Evolutionary conservation across 2,888 invertebrate genomes (phyloP), one percentile per base, ranked within the genome.

Genomic region (Eulithis prunata): DNA sequence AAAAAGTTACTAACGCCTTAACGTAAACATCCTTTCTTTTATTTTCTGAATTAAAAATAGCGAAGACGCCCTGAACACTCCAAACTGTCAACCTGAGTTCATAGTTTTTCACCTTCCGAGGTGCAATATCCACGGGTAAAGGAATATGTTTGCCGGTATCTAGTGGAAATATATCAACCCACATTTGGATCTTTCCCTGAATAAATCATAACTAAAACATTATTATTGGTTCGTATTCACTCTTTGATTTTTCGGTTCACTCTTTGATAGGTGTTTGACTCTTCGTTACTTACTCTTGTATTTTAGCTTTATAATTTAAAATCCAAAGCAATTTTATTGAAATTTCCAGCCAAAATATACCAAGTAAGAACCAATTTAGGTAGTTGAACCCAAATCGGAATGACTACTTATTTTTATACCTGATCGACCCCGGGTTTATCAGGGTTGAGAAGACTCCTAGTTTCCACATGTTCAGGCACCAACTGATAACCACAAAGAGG

Each of bases 381-480:
- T n/a, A 41, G 8, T 41, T 41, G 5, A 8, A 21, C 21, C 2
- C 41, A 41, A 8, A 8, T 8, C 41, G 8, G 4, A 47, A 14
- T n/a, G 32, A 21, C n/a, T 43, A 43, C 10, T 43, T 43, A n/a
- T 11, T 51, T 4, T 54, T 71, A 32, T 32, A 89, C 89, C 78
- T 83, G 82, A 62, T 83, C 84, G 0, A 75, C 14, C 41, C 96
- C 97, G 0, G 97, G 96, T 79, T 95, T 95, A 41, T 95, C 94
- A 0, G 95, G 94, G 77, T 96, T 95, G 80, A 94, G 96, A 12
- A 99, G 93, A 0, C 96, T 94, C 62, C 99, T 94, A 0, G 97
- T 97, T 87, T 99, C 99, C 6, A 99, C 96, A 85, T 99, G 98
- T 83, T 99, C 98, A 0, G 97, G 97, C 0, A 99, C 97, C 46